These are phyloP conservation scores for Ommatoiulus sabulosus DNA, from an alignment of 2,888 invertebrate genomes.

Conservation along the genomic window DNA sequence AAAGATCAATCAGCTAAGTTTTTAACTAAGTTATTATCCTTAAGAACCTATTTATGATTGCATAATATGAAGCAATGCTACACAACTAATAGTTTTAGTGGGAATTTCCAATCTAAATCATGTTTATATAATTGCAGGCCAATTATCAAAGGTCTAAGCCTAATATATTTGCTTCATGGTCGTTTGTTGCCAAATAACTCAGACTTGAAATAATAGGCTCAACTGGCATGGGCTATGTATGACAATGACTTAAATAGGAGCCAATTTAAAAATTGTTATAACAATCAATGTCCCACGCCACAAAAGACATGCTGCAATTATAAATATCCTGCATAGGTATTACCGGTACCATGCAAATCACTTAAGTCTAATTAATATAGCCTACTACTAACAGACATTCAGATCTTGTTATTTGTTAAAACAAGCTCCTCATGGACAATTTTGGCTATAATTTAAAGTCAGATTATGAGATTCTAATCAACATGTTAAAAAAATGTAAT, in stretches of 20 bases:
- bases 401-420: not conserved
- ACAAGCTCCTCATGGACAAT: not conserved
- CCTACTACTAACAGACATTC: not conserved
- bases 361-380: not conserved
- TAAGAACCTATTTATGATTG: too few species aligned
- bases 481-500: not conserved
- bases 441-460: not conserved
- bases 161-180: not conserved
- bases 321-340: not conserved
- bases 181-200: conserved; percentile 5
- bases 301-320: not conserved
- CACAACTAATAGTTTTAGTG: not conserved
- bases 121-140: not conserved
- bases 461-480: not conserved
- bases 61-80: too few species aligned
- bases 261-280: conserved; percentile 1
- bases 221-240: not conserved
- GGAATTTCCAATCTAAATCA: conserved; percentile 44
- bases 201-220: not conserved
- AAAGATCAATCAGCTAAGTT: too few species aligned
- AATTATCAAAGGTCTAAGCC: not conserved
- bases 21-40: too few species aligned
- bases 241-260: not conserved
- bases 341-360: not conserved
- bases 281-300: not conserved